phyloP scores from a whole-genome alignment of 2,797 vertebrate genomes.

The Eremophila alpestris region DNA sequence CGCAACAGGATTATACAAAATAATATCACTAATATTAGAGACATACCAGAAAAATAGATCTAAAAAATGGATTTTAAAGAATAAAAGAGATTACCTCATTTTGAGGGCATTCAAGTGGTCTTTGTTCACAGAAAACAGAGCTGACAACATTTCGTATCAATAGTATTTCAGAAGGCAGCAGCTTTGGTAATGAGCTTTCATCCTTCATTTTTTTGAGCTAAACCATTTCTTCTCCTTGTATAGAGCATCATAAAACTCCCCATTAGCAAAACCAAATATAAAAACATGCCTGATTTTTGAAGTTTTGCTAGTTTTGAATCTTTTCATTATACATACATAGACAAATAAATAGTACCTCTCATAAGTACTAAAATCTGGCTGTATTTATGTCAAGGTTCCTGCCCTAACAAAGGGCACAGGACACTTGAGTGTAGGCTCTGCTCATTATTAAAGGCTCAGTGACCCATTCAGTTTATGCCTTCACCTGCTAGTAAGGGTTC shows the following conservation, averaged over 20 bases:
- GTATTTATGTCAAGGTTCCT: background rate
- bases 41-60: background rate
- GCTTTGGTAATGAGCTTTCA: background rate
- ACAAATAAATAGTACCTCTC: background rate
- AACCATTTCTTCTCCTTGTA: background rate
- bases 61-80: background rate
- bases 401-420: background rate
- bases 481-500: background rate
- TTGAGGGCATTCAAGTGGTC: background rate
- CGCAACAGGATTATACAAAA: background rate
- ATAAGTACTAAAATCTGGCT: background rate
- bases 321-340: background rate
- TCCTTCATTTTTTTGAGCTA: background rate
- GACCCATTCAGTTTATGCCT: background rate
- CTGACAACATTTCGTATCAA: background rate
- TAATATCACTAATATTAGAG: background rate
- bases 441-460: background rate
- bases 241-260: background rate
- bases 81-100: background rate
- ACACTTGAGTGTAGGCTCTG: accelerated
- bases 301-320: background rate
- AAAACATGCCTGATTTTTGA: background rate
- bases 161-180: background rate
- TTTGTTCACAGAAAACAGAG: background rate
- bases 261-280: background rate